phyloP scores from a whole-genome alignment of 2,797 vertebrate species.

The Sciaenops ocellatus region DNA sequence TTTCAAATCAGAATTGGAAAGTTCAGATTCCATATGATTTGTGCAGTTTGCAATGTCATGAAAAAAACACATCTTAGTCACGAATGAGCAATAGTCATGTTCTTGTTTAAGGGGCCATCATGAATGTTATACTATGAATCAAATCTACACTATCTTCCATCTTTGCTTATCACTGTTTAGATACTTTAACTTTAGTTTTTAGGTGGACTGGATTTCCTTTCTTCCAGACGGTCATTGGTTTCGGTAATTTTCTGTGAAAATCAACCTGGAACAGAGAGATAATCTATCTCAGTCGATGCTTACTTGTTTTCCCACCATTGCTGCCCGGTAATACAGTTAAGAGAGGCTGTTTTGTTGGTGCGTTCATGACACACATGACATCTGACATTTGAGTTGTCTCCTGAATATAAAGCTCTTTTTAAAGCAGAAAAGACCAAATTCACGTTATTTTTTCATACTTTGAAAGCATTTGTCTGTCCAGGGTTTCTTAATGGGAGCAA shows the following conservation, averaged over 20 bases:
- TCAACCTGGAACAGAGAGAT: not conserved
- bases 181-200: not conserved
- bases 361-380: not conserved
- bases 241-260: not conserved
- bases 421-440: not conserved
- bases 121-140: not conserved
- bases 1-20: too few species aligned
- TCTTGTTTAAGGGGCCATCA: too few species aligned
- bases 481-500: too few species aligned
- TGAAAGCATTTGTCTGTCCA: not conserved
- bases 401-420: not conserved
- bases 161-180: too few species aligned
- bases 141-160: not conserved
- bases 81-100: too few species aligned
- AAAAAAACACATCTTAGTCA: too few species aligned
- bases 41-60: too few species aligned
- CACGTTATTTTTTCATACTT: not conserved
- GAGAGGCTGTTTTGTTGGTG: not conserved
- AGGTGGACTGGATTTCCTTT: too few species aligned
- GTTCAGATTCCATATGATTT: too few species aligned
- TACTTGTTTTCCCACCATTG: not conserved
- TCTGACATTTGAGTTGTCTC: not conserved
- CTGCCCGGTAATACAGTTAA: not conserved
- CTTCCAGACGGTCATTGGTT: not conserved
- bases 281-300: not conserved